These are phyloP conservation scores for Podargus strigoides DNA, from an alignment of 2,797 vertebrate species.

Conservation along the genomic window DNA sequence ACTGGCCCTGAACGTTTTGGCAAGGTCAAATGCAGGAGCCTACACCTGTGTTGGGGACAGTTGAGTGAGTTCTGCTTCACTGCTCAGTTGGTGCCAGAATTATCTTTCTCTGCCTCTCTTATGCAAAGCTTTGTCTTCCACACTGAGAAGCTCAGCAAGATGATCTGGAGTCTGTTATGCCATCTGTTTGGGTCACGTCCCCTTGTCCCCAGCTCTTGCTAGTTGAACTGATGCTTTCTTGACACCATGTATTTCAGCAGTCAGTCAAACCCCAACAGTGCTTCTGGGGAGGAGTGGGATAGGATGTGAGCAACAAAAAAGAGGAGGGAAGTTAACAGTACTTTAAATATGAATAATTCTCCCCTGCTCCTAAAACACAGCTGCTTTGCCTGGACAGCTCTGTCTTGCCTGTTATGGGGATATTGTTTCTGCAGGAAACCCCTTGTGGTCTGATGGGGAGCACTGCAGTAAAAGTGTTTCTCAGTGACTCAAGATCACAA, in stretches of 20 bases:
- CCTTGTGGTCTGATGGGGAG: neutral
- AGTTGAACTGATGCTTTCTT: neutral
- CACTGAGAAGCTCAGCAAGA: neutral
- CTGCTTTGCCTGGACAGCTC: neutral
- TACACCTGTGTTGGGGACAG: neutral
- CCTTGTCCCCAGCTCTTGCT: neutral
- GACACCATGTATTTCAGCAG: neutral
- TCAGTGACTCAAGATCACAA: neutral
- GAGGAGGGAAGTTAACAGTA: neutral
- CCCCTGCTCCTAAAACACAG: neutral
- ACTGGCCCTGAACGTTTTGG: neutral
- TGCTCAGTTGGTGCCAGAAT: neutral
- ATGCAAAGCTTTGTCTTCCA: neutral
- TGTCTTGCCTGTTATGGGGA: neutral
- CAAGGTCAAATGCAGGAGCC: neutral
- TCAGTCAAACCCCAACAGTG: neutral
- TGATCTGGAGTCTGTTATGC: neutral
- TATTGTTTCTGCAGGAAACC: neutral
- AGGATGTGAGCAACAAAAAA: neutral
- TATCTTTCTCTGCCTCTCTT: neutral
- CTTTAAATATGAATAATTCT: neutral
- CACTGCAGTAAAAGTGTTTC: neutral
- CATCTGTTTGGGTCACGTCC: neutral
- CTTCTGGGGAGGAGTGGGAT: neutral
- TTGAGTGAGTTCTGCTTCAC: neutral